A percentile compares a stretch with the other conserved stretches of the same genome.
These are phyloP conservation scores for Pogonocichla stellata DNA, from an alignment of 2,113 vertebrate species.

Conservation along the genomic window DNA sequence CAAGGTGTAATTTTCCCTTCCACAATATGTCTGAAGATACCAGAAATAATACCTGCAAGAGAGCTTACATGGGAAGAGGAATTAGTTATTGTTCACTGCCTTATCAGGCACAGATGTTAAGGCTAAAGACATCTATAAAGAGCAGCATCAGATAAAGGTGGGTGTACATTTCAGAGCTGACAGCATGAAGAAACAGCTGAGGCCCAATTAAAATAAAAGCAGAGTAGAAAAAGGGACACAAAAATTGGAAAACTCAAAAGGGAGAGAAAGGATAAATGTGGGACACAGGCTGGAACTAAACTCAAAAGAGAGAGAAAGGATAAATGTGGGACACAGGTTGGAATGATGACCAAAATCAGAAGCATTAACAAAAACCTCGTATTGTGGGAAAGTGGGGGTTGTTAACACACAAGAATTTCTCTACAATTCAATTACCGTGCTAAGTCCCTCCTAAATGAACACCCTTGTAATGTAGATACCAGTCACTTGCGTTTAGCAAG, in stretches of 20 bases:
- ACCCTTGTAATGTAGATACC: background rate
- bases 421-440: background rate
- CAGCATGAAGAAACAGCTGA: conserved; percentile 28
- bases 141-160: conserved; percentile 18
- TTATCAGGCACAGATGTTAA: background rate
- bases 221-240: background rate
- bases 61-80: conserved; percentile 1
- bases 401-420: background rate
- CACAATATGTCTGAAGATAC: background rate
- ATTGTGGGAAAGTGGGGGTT: background rate
- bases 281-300: background rate
- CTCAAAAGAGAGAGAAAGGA: background rate
- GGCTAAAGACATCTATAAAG: background rate
- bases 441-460: background rate
- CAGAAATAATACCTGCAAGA: conserved; percentile 17
- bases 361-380: background rate
- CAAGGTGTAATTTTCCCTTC: conserved; percentile 3
- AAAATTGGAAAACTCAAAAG: background rate
- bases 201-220: conserved; percentile 30
- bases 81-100: conserved; percentile 39
- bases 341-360: background rate
- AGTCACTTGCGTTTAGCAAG: background rate
- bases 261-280: background rate
- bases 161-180: conserved; percentile 36
- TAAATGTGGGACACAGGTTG: background rate